Evolutionary conservation across 2,113 vertebrate genomes (phyloP), one percentile per base, ranked within the genome.

Genomic region (Ophthalmolycus amberensis): DNA sequence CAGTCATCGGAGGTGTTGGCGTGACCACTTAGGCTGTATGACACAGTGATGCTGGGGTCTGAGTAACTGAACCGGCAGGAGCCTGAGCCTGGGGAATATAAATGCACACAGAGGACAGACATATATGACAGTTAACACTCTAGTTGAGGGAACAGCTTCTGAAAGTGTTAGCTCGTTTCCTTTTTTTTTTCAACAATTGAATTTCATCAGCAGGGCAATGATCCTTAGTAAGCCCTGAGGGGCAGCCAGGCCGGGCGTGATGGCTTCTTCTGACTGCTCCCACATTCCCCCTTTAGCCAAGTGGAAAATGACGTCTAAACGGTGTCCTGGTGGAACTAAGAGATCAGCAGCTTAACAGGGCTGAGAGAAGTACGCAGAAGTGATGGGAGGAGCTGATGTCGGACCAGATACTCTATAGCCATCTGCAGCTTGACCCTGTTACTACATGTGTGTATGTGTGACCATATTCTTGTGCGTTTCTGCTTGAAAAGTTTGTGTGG

Each of bases 21-120:
- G 72, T 81, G 92, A 50, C 82, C 88, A 66, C 73, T 96, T 89
- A 95, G 96, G 82, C 96, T 95, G 88, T 96, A 99, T 37, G 97
- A 97, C 79, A 99, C 96, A 0, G 92, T 92, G 92, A 99, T 98
- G 91, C 91, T 95, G 87, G 98, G 97, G 91, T 99, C 98, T 50
- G 97, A 97, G 87, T 98, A 99, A 93, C 97, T 99, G 85, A 98
- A 99, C 63, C 96, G 96, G 80, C 98, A 99, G 0, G 97, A 97
- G 70, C 98, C 98, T 0, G 98, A 99, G 72, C 98, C 98, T 99
- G 93, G 29, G 11, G 58, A 67, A 85, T 25, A 85, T 7, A 84
- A 77, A 90, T 38, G 82, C 64, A 88, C 77, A 89, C 67, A 79
- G n/a, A 87, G 25, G 54, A 80, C 60, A 73, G 42, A 75, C 20